Base-by-base conservation (phyloP, 1,140 invertebrate species). In the Drosophila kanapiae region DNA sequence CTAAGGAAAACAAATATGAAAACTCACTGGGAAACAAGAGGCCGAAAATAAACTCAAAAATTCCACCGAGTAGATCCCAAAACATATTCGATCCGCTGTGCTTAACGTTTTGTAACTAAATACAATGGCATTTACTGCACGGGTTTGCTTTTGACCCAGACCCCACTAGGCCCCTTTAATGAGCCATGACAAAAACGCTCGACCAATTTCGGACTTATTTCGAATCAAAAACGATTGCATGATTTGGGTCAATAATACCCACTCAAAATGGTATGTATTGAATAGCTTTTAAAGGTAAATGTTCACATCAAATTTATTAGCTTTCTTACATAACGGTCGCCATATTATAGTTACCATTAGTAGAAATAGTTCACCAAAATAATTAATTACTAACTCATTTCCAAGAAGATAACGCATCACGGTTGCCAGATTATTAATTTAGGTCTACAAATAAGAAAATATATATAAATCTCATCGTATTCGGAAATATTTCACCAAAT, bases 1-100 rank as follows among this genome's bases (percentile, higher is more conserved):
- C 23, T 23, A 42, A 6, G 1, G 18, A 10, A 18, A 7, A 16
- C 1, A 13, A 13, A 27, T 8, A 11, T 7, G 4, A 29, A 31
- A 48, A 90, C 91, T 82, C 68, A 92, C 91, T 84, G 45, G 91
- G 91, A 82, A 91, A 88, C 27, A 92, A 51, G 8, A 92, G 58
- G 1, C 81, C 83, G 23, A 83, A 65, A 51, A 92, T 69, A 45
- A 92, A 87, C 51, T 88, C 77, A 7, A 85, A 83, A 47, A 92
- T 72, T 56, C 83, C 85, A 49, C 83, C 80, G 23, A 92, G 49
- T 6, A 92, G 56, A 75, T 91, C 82, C 76, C 91, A 92, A 80
- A 92, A 91, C 91, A 92, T 91, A 29, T 81, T 90, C 16, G 53
- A 68, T 69, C 68, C 69, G 82, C 31, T n/a, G 47, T 57, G 76